Evolutionary conservation across 2,113 vertebrate genomes (phyloP), one percentile per base, ranked within the genome.

Genomic region (Cephalopterus ornatus): DNA sequence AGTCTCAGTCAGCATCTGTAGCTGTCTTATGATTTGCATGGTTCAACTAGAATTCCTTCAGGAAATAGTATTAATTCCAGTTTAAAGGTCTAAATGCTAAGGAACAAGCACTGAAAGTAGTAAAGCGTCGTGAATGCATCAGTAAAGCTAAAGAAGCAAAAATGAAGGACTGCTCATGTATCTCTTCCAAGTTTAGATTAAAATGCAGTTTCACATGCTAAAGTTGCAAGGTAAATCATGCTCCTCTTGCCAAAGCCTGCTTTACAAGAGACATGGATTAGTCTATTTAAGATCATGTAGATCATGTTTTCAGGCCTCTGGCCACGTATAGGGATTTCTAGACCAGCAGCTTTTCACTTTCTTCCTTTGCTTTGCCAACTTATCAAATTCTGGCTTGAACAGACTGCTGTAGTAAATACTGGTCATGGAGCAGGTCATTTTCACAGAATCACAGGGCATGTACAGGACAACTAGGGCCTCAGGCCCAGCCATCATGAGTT

Each of bases 151-250:
- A 74, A 71, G 59, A 72, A 59, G 30, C n/a, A 75, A 47, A 71
- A 95, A 58, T 1, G 1, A 74, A 89, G 32, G 44, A 65, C 7
- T 39, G 17, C 42, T 75, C 0, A 0, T 3, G 1, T 55, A 13
- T 65, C 32, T 74, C 49, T 88, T 33, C 22, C 44, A 12, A 21
- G 14, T 90, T 85, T 76, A 80, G 46, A 70, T 41, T 55, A 83
- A 15, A 65, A 19, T 32, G 44, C 16, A 75, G 22, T 72, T 94
- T 90, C 1, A 3, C 12, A 87, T 61, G 41, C 70, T 52, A 89
- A 79, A 5, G 9, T 47, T 92, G 55, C 7, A 9, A n/a, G 26
- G 28, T 72, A 87, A 95, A 88, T 92, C 37, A 21, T 23, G 32
- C 13, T 73, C 52, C 41, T 77, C 42, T 88, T 86, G 39, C 76